A percentile compares a stretch with the other conserved stretches of the same genome.
These are phyloP conservation scores for Bombus affinis DNA, from an alignment of 1,140 invertebrate species.

Conservation along the genomic window DNA sequence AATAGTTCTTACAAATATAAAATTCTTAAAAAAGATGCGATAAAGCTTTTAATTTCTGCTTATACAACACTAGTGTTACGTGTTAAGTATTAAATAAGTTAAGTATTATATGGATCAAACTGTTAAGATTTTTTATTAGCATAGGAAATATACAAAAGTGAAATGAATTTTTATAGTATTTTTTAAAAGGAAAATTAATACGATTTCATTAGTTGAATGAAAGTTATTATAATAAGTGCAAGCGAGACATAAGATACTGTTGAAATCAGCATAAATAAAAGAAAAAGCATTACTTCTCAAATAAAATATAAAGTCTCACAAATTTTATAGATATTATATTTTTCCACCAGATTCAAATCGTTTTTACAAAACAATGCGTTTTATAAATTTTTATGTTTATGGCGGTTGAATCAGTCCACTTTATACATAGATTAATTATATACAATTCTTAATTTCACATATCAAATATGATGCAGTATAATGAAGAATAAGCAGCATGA, in stretches of 20 bases:
- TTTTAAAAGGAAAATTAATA: slow-evolving; percentile 39
- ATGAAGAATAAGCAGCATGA: slow-evolving; percentile 10
- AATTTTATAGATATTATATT: slow-evolving; percentile 23
- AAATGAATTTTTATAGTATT: slow-evolving; percentile 32
- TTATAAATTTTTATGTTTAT: slow-evolving; percentile 9
- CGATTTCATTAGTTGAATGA: slow-evolving; percentile 49
- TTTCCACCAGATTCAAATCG: neutral
- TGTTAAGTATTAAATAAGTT: slow-evolving; percentile 30
- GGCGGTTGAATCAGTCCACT: neutral
- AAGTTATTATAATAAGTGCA: slow-evolving; percentile 40
- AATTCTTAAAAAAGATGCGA: neutral
- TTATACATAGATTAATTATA: slow-evolving; percentile 14
- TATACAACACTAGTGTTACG: neutral
- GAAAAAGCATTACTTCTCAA: slow-evolving; percentile 6
- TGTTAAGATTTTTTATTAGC: slow-evolving; percentile 37
- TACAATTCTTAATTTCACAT: slow-evolving; percentile 16
- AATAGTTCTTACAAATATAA: slow-evolving; percentile 23
- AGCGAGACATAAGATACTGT: slow-evolving; percentile 47
- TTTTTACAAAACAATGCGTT: slow-evolving; percentile 24
- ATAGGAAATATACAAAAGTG: slow-evolving; percentile 22
- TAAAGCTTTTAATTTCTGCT: neutral
- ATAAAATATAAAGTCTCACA: neutral
- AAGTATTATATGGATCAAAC: slow-evolving; percentile 20
- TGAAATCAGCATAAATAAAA: slow-evolving; percentile 50
- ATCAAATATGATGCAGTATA: neutral